These are phyloP conservation scores for Aleiodes leptofemur DNA, from an alignment of 2,888 invertebrate genomes.

Conservation along the genomic window DNA sequence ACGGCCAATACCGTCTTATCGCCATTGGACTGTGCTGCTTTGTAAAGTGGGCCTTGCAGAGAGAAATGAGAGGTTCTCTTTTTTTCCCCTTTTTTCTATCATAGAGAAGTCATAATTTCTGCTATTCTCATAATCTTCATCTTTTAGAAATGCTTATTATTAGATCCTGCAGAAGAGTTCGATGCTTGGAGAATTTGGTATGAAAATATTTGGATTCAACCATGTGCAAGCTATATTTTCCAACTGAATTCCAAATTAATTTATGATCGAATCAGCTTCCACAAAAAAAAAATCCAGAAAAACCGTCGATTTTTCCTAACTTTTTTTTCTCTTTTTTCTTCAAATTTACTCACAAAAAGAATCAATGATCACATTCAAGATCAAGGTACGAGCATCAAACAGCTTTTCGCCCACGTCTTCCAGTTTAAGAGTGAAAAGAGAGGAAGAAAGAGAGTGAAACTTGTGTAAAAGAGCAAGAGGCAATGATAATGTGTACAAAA, in stretches of 20 bases:
- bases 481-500: constrained; percentile 19
- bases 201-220: too few relatives aligned
- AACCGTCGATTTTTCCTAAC: background rate
- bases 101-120: background rate
- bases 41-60: constrained; percentile 52
- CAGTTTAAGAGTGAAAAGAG: constrained; percentile 1
- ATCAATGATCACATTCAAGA: constrained; percentile 20
- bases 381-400: constrained; percentile 21
- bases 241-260: too few relatives aligned
- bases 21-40: constrained; percentile 28
- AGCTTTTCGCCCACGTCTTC: constrained; percentile 25
- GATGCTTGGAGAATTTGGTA: too few relatives aligned
- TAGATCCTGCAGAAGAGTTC: too few relatives aligned
- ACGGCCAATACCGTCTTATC: constrained; percentile 57
- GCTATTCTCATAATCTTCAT: too few relatives aligned
- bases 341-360: background rate
- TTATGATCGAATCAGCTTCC: too few relatives aligned
- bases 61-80: constrained; percentile 16
- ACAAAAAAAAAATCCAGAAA: too few relatives aligned
- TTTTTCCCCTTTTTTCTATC: background rate
- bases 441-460: constrained; percentile 14
- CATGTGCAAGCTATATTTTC: too few relatives aligned
- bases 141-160: too few relatives aligned
- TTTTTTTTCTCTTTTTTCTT: too few relatives aligned
- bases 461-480: constrained; percentile 1